phyloP scores from a whole-genome alignment of 2,797 vertebrate species.

The Iguana delicatissima region DNA sequence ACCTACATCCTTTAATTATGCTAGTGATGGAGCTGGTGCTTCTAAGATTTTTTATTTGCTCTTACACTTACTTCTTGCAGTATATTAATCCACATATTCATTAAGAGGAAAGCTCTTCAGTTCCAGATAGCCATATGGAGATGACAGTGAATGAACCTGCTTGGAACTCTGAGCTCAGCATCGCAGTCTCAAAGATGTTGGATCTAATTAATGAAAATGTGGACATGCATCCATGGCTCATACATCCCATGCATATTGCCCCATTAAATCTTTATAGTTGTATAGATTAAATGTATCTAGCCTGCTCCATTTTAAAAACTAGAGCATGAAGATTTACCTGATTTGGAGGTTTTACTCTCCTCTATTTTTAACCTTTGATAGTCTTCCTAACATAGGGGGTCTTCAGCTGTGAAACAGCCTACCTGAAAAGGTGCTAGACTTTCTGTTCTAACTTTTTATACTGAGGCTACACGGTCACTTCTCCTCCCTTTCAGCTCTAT shows the following conservation, averaged over 20 bases:
- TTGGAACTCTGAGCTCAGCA: neutral
- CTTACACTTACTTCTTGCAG: neutral
- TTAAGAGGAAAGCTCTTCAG: neutral
- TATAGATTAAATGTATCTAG: neutral
- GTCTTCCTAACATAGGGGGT: too few species aligned
- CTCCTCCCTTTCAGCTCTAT: too few species aligned
- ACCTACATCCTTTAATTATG: conserved; percentile 2
- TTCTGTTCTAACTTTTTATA: neutral
- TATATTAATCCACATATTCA: neutral
- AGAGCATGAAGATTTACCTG: neutral
- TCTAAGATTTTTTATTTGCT: neutral
- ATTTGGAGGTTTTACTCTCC: neutral
- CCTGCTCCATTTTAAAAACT: neutral
- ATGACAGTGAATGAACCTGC: neutral
- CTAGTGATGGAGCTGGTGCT: neutral
- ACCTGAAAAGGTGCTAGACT: neutral
- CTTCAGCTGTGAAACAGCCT: too few species aligned
- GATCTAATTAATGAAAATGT: neutral
- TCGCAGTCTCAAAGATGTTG: neutral
- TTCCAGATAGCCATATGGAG: too few species aligned
- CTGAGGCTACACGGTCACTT: too few species aligned
- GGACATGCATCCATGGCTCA: neutral
- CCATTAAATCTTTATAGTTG: too few species aligned
- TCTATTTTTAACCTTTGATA: neutral
- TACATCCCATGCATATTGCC: neutral